A percentile compares a stretch with the other conserved stretches of the same genome.
Conservation (phyloP, 2,888 invertebrate species). For the Harpalus rufipes region DNA sequence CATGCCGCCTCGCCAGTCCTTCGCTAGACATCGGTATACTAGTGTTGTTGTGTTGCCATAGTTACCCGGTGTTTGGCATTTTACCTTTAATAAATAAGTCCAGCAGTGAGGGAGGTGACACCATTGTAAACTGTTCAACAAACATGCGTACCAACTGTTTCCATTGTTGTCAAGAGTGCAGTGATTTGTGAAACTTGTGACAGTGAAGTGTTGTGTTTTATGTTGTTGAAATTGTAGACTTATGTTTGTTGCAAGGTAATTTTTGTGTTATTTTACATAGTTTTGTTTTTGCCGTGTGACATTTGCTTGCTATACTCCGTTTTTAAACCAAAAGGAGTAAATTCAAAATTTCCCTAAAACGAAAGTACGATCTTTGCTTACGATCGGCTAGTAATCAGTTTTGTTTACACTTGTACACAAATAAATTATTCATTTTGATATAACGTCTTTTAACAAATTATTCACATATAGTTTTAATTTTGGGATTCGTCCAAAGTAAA, state of each 20-base stretch:
- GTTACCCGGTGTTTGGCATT: slow-evolving; percentile 57
- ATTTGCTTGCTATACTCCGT: slow-evolving; percentile 15
- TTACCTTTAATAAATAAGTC: slow-evolving; percentile 21
- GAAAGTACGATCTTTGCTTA: too few relatives aligned
- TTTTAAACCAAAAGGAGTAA: too few relatives aligned
- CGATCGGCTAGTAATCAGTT: too few relatives aligned
- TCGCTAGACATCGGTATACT: slow-evolving; percentile 24
- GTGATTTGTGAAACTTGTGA: slow-evolving; percentile 32
- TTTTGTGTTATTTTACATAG: slow-evolving; percentile 33
- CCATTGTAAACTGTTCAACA: not conserved
- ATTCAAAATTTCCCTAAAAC: slow-evolving; percentile 5
- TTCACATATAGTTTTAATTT: too few relatives aligned
- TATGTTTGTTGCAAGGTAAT: slow-evolving; percentile 62
- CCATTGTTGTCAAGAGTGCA: slow-evolving; percentile 41
- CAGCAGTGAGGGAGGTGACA: slow-evolving; percentile 18
- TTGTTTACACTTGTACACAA: too few relatives aligned
- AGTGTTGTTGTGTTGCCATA: slow-evolving; percentile 40
- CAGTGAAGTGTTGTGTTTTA: slow-evolving; percentile 33
- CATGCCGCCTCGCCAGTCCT: slow-evolving; percentile 38
- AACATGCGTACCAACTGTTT: slow-evolving; percentile 14
- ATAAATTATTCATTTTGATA: too few relatives aligned
- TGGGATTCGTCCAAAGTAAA: too few relatives aligned
- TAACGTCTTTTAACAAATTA: too few relatives aligned
- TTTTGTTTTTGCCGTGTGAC: slow-evolving; percentile 56
- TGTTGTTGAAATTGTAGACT: slow-evolving; percentile 58